Base-by-base conservation (phyloP, 2,113 vertebrate species). In the Passer domesticus region DNA sequence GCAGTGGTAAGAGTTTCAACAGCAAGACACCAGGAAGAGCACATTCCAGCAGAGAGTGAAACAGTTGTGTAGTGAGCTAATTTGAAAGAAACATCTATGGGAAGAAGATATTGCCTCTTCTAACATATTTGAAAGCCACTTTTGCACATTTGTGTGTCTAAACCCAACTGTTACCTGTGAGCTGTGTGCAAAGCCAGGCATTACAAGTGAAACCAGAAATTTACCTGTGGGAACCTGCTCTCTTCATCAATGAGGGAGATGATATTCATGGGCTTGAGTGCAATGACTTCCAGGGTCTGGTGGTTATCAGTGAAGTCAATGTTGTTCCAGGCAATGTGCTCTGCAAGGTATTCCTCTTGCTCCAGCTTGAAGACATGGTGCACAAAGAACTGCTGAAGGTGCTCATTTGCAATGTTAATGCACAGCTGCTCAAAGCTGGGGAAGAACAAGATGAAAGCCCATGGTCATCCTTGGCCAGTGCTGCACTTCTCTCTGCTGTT, bases 331-430 rank as follows among this genome's bases (percentile, higher is more conserved):
- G 96, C 24, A 12, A 99, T 99, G 96, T 97, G 94, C 95, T 99
- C 99, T 0, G 96, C 96, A 21, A 91, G 22, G 63, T 99, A 99
- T 94, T 99, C 99, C 9, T 99, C 98, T 96, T 99, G 99, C 96
- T 99, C 99, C 96, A 98, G 88, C 96, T 98, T 99, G 97, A 99
- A 99, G 89, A 99, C 97, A 0, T 99, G 99, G 39, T 82, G 97
- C 79, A 99, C 99, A 0, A 99, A 99, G 96, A 99, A 99, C 98
- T 99, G 99, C 98, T 99, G 99, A 87, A 99, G 98, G 93, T 99
- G 99, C 97, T 99, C 99, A 5, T 99, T 99, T 94, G 99, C 99
- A 27, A 98, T 98, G 97, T 99, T 99, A 97, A 99, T 99, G 97
- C 99, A 99, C 76, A 99, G 98, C 96, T 99, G 99, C 97, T 99